Percentiles rank a stretch among this genome's conserved stretches.
These are phyloP conservation scores for Drosophila ohnishii DNA, from an alignment of 1,140 invertebrate species.

Conservation along the genomic window DNA sequence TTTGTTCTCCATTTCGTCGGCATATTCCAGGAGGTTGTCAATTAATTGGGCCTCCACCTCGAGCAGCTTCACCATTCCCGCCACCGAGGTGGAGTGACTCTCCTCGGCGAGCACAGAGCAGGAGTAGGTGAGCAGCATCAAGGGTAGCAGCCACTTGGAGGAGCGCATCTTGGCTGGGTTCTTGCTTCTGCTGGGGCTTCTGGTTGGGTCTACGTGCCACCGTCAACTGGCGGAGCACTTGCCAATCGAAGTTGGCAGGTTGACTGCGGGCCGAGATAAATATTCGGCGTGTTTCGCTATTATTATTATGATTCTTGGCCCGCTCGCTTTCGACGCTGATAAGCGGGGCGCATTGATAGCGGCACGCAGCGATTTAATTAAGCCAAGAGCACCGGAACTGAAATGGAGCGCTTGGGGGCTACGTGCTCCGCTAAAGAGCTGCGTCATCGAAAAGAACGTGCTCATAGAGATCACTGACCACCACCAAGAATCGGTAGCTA, in stretches of 20 bases:
- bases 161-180: conserved; percentile 31
- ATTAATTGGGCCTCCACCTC: conserved; percentile 93
- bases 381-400: conserved; percentile 33
- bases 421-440: conserved; percentile 16
- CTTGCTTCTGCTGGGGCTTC: conserved; percentile 9
- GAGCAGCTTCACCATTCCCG: conserved; percentile 94
- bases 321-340: conserved; percentile 22
- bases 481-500: conserved; percentile 5
- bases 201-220: conserved; percentile 42
- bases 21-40: conserved; percentile 90
- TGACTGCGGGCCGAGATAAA: conserved; percentile 60
- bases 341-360: conserved; percentile 40
- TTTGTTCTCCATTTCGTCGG: conserved; percentile 83
- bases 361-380: conserved; percentile 46
- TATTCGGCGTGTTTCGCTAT: conserved; percentile 14
- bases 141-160: conserved; percentile 12
- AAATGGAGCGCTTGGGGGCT: not conserved
- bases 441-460: conserved; percentile 36
- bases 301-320: conserved; percentile 13
- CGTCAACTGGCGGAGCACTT: conserved; percentile 43
- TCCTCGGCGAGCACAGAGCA: conserved; percentile 28
- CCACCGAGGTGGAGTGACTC: conserved; percentile 88
- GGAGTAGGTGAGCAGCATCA: conserved; percentile 7
- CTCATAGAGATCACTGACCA: conserved; percentile 31
- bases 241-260: conserved; percentile 32